Conservation (phyloP, 2,797 vertebrate species). For the Notolepis coatsorum region DNA sequence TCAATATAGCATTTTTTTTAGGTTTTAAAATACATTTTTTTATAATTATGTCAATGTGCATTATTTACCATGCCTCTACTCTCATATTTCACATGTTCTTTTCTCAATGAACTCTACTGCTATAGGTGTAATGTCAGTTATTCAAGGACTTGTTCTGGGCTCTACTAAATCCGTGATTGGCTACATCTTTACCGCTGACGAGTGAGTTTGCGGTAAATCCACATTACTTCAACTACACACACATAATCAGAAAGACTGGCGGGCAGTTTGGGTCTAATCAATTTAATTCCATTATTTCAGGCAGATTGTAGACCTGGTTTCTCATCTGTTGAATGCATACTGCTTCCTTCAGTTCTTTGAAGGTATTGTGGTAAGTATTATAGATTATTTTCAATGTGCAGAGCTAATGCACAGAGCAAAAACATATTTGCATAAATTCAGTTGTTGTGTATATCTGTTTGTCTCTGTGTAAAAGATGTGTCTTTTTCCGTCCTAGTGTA, state of each 20-base stretch:
- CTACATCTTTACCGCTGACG: constrained; percentile 86
- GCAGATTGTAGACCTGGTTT: constrained; percentile 84
- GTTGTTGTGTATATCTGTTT: neutral
- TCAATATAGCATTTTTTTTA: no score
- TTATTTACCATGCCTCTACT: no score
- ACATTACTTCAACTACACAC: no score
- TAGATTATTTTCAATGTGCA: no score
- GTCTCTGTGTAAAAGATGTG: neutral
- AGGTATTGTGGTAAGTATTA: constrained; percentile 79
- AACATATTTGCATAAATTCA: neutral
- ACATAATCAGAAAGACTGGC: neutral
- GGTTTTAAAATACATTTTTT: no score
- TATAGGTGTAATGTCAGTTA: constrained; percentile 65
- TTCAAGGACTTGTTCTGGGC: constrained; percentile 74
- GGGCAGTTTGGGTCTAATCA: neutral
- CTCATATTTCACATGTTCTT: no score
- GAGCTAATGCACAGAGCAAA: neutral
- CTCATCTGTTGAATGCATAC: constrained; percentile 82
- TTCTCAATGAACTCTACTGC: neutral
- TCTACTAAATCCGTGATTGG: constrained; percentile 81
- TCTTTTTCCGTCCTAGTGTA: constrained; percentile 74
- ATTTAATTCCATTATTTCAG: constrained; percentile 64
- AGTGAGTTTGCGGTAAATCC: no score
- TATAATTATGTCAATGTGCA: no score
- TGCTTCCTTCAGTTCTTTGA: constrained; percentile 88